Evolutionary conservation across 2,113 vertebrate genomes (phyloP).

Genomic region (Neodon shergylaensis): DNA sequence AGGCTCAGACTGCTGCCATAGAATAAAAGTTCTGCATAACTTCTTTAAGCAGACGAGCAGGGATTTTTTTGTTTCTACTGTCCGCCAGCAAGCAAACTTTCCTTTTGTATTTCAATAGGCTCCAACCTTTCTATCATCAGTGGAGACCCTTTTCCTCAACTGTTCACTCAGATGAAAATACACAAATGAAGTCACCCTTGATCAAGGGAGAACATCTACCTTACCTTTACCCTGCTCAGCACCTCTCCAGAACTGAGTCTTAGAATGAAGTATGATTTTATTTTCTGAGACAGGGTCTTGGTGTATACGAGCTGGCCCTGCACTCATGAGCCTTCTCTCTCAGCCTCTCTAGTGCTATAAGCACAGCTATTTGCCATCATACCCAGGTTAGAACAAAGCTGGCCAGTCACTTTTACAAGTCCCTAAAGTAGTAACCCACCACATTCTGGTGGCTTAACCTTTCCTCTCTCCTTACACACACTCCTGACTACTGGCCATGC

Average conservation of each 20-base stretch:
- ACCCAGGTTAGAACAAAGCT: not conserved
- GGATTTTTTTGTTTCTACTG: not conserved
- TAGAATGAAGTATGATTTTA: not conserved
- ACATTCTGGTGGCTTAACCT: not conserved
- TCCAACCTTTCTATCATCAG: slow-evolving; percentile 31
- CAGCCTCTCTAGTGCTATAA: not conserved
- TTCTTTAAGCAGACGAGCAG: slow-evolving; percentile 17
- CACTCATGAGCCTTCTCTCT: not conserved
- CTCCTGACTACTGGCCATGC: not conserved
- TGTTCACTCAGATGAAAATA: not conserved
- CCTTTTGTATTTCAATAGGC: not conserved
- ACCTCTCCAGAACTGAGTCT: not conserved
- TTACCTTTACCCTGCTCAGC: not conserved
- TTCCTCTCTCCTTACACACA: not conserved
- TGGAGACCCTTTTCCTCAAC: not conserved
- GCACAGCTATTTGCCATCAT: not conserved
- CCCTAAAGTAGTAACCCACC: not conserved
- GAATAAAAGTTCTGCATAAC: slow-evolving; percentile 28
- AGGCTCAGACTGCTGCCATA: not conserved
- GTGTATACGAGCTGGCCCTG: not conserved
- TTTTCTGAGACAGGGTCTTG: not conserved
- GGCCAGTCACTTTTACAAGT: not conserved
- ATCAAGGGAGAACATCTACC: not conserved
- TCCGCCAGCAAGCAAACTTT: not conserved
- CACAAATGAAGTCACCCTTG: not conserved